Evolutionary conservation across 2,113 vertebrate genomes (phyloP), one percentile per base, ranked within the genome.

Genomic region (Cyanocitta stelleri): DNA sequence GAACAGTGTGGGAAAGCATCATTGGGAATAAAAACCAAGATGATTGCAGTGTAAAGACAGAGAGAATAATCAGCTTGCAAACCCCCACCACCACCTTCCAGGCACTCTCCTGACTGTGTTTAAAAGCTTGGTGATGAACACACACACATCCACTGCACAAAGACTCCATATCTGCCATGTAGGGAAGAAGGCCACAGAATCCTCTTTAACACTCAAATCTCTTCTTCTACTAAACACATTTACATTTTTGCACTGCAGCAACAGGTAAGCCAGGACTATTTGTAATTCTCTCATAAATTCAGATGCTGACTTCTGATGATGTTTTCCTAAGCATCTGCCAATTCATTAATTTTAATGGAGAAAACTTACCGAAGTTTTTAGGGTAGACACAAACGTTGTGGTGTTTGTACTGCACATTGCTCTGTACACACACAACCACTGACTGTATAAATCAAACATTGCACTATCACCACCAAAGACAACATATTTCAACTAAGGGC

Each of bases 81-180:
- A 13, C 3, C 18, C 13, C 6, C 13, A n/a, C n/a, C 16, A 3
- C 16, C 10, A 16, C 23, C 18, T 43, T 16, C 18, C 58, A 83
- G 74, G 32, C 22, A 55, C 12, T 56, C 35, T 85, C 41, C 67
- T 72, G 63, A 20, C 56, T 41, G 15, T 44, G 43, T 44, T 24
- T 20, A 18, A 63, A 39, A 61, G 74, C 27, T 61, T 35, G 48
- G 5, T 11, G 41, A 75, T 1, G 4, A 55, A 14, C 63, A 76
- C 27, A 39, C n/a, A 26, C 6, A 69, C 11, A 16, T 2, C 16
- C 73, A 33, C 11, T 17, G 21, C 17, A 39, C 12, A 32, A 16
- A 74, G 27, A 29, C 27, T 44, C 85, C 6, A 0, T 1, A 20
- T 8, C 68, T 78, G 61, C 44, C 30, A 14, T 20, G 24, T 1